Evolutionary conservation across 1,140 invertebrate species (phyloP), one percentile per base, ranked within the genome.

Genomic region (Brachionus manjavacas): DNA sequence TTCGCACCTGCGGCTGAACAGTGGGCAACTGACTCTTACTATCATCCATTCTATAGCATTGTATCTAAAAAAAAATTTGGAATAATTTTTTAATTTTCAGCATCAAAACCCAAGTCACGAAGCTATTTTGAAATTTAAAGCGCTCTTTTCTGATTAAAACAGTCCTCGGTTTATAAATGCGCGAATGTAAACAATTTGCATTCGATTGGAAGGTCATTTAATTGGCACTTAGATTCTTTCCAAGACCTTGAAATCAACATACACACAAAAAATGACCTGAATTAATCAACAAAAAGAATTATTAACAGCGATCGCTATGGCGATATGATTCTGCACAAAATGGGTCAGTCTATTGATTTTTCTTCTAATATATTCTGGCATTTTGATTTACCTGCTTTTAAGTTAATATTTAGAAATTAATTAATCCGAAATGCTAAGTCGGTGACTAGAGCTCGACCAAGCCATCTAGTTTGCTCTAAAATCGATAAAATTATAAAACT

Each of bases 1-100:
- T 76, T 76, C 46, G 41, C 43, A 76, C 41, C 43, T 76, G 72
- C 12, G 41, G 41, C 46, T 76, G 72, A 39, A 72, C 35, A 72
- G 11, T 41, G 14, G 68, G 68, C 7, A 72, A 20, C 20, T 72
- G 68, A 41, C 31, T 41, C 39, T 72, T 72, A 41, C 35, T 39
- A 6, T 72, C 68, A 12, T 72, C 68, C 68, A 72, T 72, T 72
- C 39, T 68, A 31, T 28, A 68, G 25, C 52, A 60, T 60, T 20
- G 23, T 60, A 60, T 60, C 52, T 60, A 60, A 20, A 20, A 60
- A 60, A 55, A 55, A 55, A 55, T 1, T 8, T 60, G 52, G 52
- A 60, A 60, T 60, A 20, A 60, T 52, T 52, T 52, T 14, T 52
- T 60, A 60, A 60, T 60, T 60, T 60, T 60, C 52, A 60, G 52